Percentiles rank a stretch among this genome's conserved stretches.
phyloP scores from a whole-genome alignment of 2,888 invertebrate species.

The Helicoverpa assulta region DNA sequence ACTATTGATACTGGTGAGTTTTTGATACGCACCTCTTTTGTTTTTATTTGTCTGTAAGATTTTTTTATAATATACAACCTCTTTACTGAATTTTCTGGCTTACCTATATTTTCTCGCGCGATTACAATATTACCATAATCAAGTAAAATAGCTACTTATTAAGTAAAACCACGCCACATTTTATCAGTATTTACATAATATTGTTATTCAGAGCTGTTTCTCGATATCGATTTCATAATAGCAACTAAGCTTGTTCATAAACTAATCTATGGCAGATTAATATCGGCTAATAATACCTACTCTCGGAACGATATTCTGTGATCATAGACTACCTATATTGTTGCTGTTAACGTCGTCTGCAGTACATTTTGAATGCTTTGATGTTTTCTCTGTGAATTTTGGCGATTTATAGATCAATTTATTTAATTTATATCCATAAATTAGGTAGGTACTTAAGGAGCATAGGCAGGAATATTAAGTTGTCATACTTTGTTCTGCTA shows the following conservation, averaged over 20 bases:
- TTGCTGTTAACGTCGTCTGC: background rate
- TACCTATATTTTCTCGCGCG: too few relatives aligned
- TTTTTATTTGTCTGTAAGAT: background rate
- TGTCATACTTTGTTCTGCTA: too few relatives aligned
- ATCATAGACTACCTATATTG: constrained; percentile 16
- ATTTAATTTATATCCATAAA: background rate
- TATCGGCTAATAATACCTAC: constrained; percentile 5
- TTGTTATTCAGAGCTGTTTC: constrained; percentile 27
- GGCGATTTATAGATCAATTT: background rate
- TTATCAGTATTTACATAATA: constrained; percentile 33
- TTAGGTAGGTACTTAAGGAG: too few relatives aligned
- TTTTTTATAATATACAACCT: too few relatives aligned
- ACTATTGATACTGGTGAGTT: constrained; percentile 54
- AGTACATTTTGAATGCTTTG: background rate
- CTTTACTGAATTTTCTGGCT: too few relatives aligned
- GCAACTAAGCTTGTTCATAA: constrained; percentile 31
- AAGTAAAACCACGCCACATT: constrained; percentile 10
- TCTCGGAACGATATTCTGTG: constrained; percentile 19
- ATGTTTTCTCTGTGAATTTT: background rate
- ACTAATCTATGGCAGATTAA: constrained; percentile 24
- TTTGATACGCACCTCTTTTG: background rate
- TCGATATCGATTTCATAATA: constrained; percentile 43
- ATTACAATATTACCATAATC: too few relatives aligned
- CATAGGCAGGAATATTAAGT: too few relatives aligned
- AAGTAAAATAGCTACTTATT: constrained; percentile 6